These are phyloP conservation scores for Nudaria mundana DNA, from an alignment of 2,888 invertebrate species.

Conservation along the genomic window DNA sequence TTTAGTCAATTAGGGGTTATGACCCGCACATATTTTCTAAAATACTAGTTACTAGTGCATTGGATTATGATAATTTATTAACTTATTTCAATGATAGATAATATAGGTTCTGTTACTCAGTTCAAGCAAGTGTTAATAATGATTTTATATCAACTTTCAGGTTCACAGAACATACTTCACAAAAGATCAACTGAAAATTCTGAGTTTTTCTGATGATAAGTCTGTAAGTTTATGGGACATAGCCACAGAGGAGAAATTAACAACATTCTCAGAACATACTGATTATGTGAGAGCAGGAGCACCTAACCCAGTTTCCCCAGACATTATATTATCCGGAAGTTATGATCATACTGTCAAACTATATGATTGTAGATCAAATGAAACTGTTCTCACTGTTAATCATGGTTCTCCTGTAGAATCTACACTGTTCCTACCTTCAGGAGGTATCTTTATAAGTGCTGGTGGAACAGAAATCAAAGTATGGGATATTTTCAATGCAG, in stretches of 20 bases:
- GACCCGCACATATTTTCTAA: no score
- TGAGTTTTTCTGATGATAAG: conserved; percentile 96
- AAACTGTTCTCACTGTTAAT: conserved; percentile 86
- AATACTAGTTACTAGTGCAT: no score
- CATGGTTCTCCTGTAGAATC: conserved; percentile 96
- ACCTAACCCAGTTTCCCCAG: conserved; percentile 87
- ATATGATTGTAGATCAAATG: conserved; percentile 90
- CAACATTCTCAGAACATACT: conserved; percentile 84
- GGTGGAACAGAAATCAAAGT: conserved; percentile 95
- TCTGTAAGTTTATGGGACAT: conserved; percentile 95
- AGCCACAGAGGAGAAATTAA: conserved; percentile 87
- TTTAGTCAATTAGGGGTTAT: no score
- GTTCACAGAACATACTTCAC: conserved; percentile 92
- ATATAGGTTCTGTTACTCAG: no score
- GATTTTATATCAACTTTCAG: conserved; percentile 44
- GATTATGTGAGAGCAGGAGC: conserved; percentile 94
- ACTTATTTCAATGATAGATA: no score
- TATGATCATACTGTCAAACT: conserved; percentile 94
- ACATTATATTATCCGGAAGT: conserved; percentile 91
- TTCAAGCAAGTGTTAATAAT: background rate
- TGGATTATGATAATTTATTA: no score
- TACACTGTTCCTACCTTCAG: conserved; percentile 92
- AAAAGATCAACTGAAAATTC: conserved; percentile 87
- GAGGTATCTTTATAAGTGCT: conserved; percentile 94
- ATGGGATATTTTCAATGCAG: conserved; percentile 96